phyloP scores from a whole-genome alignment of 2,797 vertebrate genomes.

The Aldrovandia affinis region DNA sequence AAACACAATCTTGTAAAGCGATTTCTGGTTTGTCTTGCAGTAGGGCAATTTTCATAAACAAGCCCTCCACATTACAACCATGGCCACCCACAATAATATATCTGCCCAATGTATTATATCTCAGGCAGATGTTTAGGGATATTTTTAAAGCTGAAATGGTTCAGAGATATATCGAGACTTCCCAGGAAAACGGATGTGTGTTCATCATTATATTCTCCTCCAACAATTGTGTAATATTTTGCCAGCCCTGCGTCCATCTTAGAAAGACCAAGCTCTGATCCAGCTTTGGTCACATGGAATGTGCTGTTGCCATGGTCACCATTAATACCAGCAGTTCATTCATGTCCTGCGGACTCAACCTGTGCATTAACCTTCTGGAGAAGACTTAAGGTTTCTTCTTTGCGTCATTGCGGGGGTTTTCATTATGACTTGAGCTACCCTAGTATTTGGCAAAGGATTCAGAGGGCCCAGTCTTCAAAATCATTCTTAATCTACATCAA shows the following conservation, averaged over 20 bases:
- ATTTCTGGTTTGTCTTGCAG: not conserved
- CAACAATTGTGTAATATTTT: slow-evolving; percentile 5
- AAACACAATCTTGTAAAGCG: too few relatives aligned
- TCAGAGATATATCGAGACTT: not conserved
- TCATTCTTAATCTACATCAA: slow-evolving; percentile 25
- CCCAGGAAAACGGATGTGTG: not conserved
- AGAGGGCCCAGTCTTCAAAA: slow-evolving; percentile 10
- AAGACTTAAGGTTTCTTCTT: slow-evolving; percentile 24
- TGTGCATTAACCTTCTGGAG: slow-evolving; percentile 33
- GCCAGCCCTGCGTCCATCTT: not conserved
- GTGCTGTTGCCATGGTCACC: slow-evolving; percentile 35
- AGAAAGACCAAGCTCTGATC: not conserved
- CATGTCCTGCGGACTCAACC: slow-evolving; percentile 30
- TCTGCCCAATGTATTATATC: not conserved
- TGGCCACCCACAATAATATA: not conserved
- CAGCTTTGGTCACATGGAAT: slow-evolving; percentile 8
- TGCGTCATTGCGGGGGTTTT: slow-evolving; percentile 17
- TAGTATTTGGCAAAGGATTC: not conserved
- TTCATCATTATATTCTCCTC: slow-evolving; percentile 14
- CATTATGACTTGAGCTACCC: slow-evolving; percentile 28
- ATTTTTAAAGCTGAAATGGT: slow-evolving; percentile 1
- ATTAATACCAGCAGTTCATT: slow-evolving; percentile 25
- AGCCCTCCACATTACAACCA: not conserved
- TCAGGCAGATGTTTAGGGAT: not conserved
- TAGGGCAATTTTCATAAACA: not conserved